Base-by-base conservation (phyloP, 1,140 invertebrate species). In the Zaprionus lachaisei region DNA sequence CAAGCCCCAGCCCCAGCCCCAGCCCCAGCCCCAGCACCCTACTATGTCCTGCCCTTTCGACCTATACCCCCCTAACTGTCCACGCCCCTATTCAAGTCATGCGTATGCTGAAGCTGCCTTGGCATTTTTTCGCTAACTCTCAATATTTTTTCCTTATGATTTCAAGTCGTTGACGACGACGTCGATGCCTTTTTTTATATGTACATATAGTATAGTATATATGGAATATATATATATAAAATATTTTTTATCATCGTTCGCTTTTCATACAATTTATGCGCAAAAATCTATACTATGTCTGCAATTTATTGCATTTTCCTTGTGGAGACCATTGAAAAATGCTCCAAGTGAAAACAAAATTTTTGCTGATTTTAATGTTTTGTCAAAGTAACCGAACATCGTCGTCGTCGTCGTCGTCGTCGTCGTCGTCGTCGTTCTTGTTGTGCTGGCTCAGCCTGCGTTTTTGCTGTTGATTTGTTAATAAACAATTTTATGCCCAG, bases 361-460 rank as follows among this genome's bases (percentile, higher is more conserved):
- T 80, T 87, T 62, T 89, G 84, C 84, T 89, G 84, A 89, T 90
- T 89, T 89, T 90, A 89, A 89, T 89, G 83, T 87, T 86, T 87
- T 87, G 84, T 84, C 85, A 87, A 87, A 89, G 85, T 81, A 71
- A 75, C 31, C 79, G 55, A 75, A 38, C 63, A 34, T 2, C 31
- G 31, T 17, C 7, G 5, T 71, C 44, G 64, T 6, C 14, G 34
- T 47, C 54, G 14, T 31, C 66, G 17, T 70, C 49, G 60, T n/a
- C n/a, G 20, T 20, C 20, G 20, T 11, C 14, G 34, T 47, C 54
- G 14, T 31, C 66, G 15, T 22, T 37, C 37, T 64, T 56, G 54
- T 41, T 38, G 79, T 58, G 58, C 72, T 78, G 66, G 55, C 68
- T 41, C 38, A n/a, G 65, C 61, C 76, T 28, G 60, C 81, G 83